Percentiles rank a stretch among this genome's conserved stretches.
These are phyloP conservation scores for Siniperca chuatsi DNA, from an alignment of 2,113 vertebrate species.

Conservation along the genomic window DNA sequence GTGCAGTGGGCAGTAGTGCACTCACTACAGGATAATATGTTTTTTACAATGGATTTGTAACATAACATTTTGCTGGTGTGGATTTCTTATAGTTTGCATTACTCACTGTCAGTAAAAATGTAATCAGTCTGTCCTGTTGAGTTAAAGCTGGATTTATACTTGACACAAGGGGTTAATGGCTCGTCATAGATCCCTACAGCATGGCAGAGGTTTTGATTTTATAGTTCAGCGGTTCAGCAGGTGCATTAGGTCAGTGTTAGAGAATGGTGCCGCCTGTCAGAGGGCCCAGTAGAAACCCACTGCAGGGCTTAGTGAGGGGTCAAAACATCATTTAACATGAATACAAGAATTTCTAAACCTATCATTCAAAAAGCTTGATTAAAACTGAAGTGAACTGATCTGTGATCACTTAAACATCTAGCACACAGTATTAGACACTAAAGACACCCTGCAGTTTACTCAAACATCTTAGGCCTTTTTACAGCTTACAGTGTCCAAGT, in stretches of 20 bases:
- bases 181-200: too few species aligned
- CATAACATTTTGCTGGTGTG: background rate
- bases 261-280: too few species aligned
- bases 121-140: background rate
- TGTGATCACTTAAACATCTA: background rate
- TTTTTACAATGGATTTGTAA: too few species aligned
- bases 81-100: background rate
- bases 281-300: too few species aligned
- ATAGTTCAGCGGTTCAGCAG: too few species aligned
- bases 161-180: background rate
- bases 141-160: background rate
- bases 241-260: too few species aligned
- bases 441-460: background rate
- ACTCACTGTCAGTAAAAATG: background rate
- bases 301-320: too few species aligned
- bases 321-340: too few species aligned
- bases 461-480: background rate
- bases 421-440: background rate
- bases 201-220: too few species aligned
- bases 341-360: too few species aligned
- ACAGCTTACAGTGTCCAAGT: too few species aligned
- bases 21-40: too few species aligned
- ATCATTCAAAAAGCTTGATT: background rate
- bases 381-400: background rate
- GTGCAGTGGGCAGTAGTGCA: background rate